Evolutionary conservation across 2,888 invertebrate genomes (phyloP).

Genomic region (Tridacna crocea): DNA sequence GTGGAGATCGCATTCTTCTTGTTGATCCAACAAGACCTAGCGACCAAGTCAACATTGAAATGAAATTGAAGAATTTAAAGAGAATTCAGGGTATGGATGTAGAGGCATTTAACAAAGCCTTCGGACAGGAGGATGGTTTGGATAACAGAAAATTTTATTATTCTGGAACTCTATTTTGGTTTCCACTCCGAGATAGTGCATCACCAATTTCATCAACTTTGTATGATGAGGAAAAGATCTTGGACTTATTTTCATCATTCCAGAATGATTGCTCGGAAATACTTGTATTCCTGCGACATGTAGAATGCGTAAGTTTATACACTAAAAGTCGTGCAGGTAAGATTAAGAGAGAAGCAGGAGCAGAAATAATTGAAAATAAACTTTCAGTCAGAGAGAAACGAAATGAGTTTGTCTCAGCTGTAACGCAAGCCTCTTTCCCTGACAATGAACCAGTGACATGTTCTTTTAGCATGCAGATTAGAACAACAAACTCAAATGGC

Average conservation of each 20-base stretch:
- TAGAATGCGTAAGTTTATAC: conserved; percentile 67
- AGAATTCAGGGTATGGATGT: conserved; percentile 53
- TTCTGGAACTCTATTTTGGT: conserved; percentile 79
- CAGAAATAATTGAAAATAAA: conserved; percentile 15
- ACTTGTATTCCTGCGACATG: conserved; percentile 77
- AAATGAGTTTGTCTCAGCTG: background rate
- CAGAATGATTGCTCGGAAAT: conserved; percentile 71
- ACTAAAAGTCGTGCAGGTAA: background rate
- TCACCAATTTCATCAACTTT: conserved; percentile 73
- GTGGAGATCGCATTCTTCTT: conserved; percentile 74
- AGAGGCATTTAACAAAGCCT: conserved; percentile 55
- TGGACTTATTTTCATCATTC: conserved; percentile 71
- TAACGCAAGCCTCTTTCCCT: background rate
- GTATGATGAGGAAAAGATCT: conserved; percentile 69
- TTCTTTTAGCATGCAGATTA: conserved; percentile 1
- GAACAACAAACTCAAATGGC: background rate
- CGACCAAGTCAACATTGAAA: conserved; percentile 23
- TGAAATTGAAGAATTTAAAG: conserved; percentile 40
- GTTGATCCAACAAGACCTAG: conserved; percentile 72
- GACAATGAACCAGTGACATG: background rate
- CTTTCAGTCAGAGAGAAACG: background rate
- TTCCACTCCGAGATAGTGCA: conserved; percentile 72
- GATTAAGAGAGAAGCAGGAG: background rate
- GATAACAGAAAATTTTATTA: conserved; percentile 56
- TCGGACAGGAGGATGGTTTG: conserved; percentile 66